A percentile compares a stretch with the other conserved stretches of the same genome.
Conservation (phyloP, 2,797 vertebrate species). For the Eleutherodactylus coqui region DNA sequence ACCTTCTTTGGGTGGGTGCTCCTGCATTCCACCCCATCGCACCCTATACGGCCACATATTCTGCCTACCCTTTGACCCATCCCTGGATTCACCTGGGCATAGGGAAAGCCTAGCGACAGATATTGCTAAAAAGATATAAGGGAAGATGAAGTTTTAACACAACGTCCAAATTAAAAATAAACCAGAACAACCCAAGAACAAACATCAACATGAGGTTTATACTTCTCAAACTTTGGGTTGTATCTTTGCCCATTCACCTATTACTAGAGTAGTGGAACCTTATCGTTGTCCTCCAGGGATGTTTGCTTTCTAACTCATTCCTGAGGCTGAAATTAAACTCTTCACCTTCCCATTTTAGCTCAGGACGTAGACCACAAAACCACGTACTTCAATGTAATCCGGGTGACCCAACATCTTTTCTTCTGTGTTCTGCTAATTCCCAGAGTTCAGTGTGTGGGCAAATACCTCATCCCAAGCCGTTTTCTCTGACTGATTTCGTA, state of each 20-base stretch:
- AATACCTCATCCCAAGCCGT: not conserved
- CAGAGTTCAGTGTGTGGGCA: not conserved
- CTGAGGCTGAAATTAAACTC: conserved; percentile 27
- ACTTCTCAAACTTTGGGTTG: not conserved
- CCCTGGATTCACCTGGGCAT: no score
- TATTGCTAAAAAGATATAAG: no score
- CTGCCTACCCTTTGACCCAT: no score
- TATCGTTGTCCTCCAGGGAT: conserved; percentile 15
- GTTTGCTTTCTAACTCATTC: conserved; percentile 39
- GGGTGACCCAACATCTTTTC: not conserved
- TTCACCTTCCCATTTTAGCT: conserved; percentile 37
- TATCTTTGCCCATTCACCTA: not conserved
- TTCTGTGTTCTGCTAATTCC: conserved; percentile 33
- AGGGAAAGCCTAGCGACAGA: no score
- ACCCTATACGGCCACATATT: no score
- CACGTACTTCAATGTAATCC: conserved; percentile 36
- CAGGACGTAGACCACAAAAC: conserved; percentile 42
- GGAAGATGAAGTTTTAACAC: not conserved
- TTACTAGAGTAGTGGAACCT: not conserved
- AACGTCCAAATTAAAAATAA: not conserved
- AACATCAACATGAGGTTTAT: not conserved
- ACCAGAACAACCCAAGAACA: no score
- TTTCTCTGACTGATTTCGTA: not conserved
- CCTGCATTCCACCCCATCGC: no score
- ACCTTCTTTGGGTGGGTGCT: no score